These are phyloP conservation scores for Catharus bicknelli DNA, from an alignment of 2,113 vertebrate species.

Conservation along the genomic window DNA sequence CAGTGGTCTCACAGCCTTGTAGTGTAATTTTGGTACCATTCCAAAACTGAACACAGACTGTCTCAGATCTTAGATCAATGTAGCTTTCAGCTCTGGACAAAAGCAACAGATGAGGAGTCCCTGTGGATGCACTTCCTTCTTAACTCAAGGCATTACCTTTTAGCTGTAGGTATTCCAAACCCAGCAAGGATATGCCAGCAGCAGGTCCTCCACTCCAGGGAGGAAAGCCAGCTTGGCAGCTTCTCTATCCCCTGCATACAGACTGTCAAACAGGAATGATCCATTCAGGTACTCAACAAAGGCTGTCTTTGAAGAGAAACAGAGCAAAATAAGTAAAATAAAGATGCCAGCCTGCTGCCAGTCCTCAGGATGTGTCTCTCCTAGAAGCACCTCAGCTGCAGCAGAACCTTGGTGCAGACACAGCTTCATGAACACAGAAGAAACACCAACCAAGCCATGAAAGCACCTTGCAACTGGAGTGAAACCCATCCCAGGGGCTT, in stretches of 20 bases:
- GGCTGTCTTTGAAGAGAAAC: conserved; percentile 77
- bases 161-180: conserved; percentile 8
- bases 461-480: not conserved
- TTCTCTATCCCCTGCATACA: conserved; percentile 82
- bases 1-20: conserved; percentile 25
- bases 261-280: conserved; percentile 79
- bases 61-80: conserved; percentile 53
- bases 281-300: conserved; percentile 88
- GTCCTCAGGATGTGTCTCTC: not conserved
- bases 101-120: conserved; percentile 34
- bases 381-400: not conserved
- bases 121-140: conserved; percentile 22
- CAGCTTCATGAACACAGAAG: not conserved
- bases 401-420: not conserved
- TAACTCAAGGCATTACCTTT: not conserved
- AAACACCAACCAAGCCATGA: not conserved
- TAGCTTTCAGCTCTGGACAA: conserved; percentile 41
- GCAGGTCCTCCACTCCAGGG: conserved; percentile 73
- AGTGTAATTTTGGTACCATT: conserved; percentile 4
- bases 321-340: not conserved
- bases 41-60: conserved; percentile 29
- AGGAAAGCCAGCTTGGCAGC: conserved; percentile 73
- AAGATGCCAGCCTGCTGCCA: not conserved
- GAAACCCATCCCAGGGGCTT: not conserved
- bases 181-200: conserved; percentile 87